A percentile compares a stretch with the other conserved stretches of the same genome.
These are phyloP conservation scores for Oreocharis arfaki DNA, from an alignment of 2,113 vertebrate species.

Conservation along the genomic window DNA sequence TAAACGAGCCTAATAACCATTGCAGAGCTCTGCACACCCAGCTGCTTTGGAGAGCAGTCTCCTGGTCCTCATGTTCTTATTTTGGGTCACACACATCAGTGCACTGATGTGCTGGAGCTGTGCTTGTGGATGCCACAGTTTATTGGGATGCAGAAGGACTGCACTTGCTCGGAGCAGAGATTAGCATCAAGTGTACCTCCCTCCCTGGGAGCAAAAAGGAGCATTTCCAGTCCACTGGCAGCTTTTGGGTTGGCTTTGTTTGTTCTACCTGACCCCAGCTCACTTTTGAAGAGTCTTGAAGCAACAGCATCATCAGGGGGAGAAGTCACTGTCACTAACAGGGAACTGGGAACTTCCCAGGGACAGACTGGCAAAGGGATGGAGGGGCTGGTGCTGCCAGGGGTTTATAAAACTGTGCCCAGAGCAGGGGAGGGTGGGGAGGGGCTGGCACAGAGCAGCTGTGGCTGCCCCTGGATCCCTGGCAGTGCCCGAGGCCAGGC, in stretches of 20 bases:
- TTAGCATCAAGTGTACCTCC: neutral
- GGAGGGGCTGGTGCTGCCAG: neutral
- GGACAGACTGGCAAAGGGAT: neutral
- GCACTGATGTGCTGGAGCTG: neutral
- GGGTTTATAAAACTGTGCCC: neutral
- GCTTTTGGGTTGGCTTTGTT: neutral
- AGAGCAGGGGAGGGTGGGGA: neutral
- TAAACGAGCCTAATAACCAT: neutral
- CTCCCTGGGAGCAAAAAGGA: neutral
- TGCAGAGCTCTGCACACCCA: slow-evolving; percentile 14
- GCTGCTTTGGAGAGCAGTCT: slow-evolving; percentile 15
- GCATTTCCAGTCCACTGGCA: neutral
- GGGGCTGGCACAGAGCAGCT: neutral
- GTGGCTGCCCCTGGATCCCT: neutral
- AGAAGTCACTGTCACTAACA: neutral
- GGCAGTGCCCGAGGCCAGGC: neutral
- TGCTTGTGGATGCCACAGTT: neutral
- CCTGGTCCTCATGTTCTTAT: neutral
- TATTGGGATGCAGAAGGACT: neutral
- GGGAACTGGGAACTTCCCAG: neutral
- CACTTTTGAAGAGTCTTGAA: neutral
- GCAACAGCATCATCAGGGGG: neutral
- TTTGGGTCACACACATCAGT: neutral
- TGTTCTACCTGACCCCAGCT: neutral
- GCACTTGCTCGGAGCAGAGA: neutral